Conservation (phyloP, 2,888 invertebrate species). For the Agapostemon virescens region DNA sequence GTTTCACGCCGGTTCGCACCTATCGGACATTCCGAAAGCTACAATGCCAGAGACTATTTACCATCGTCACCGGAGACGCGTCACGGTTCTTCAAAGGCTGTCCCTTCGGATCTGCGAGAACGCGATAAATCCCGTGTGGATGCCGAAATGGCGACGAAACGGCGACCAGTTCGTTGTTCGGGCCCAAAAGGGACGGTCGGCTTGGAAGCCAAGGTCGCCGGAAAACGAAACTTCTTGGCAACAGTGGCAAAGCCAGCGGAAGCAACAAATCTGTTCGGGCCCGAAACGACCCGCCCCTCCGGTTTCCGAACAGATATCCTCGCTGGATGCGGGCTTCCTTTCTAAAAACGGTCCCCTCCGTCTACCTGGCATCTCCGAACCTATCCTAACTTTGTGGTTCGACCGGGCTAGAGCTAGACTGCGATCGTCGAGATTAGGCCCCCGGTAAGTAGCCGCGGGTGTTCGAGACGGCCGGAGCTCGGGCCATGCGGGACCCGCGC, state of each 20-base stretch:
- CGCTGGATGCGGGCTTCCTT: conserved; percentile 10
- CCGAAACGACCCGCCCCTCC: background rate
- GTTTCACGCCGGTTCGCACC: background rate
- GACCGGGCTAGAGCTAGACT: conserved; percentile 26
- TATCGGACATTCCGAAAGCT: background rate
- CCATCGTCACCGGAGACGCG: background rate
- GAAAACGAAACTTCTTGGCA: conserved; percentile 42
- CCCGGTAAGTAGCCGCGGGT: conserved; percentile 56
- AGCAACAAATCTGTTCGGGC: conserved; percentile 14
- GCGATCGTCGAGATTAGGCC: conserved; percentile 52
- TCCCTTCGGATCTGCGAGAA: background rate
- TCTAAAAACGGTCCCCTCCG: background rate
- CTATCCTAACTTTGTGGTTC: conserved; percentile 33
- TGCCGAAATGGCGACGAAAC: background rate
- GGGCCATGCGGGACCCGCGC: background rate
- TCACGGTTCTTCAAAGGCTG: background rate
- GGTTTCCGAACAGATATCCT: conserved; percentile 24
- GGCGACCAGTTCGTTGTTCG: conserved; percentile 19
- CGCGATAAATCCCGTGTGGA: background rate
- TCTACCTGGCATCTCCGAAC: conserved; percentile 35
- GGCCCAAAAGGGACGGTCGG: background rate
- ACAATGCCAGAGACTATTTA: background rate
- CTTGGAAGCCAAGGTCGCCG: conserved; percentile 38
- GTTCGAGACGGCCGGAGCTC: conserved; percentile 28
- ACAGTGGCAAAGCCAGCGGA: background rate